Base-by-base conservation (phyloP, 2,113 vertebrate species). In the Conger conger region DNA sequence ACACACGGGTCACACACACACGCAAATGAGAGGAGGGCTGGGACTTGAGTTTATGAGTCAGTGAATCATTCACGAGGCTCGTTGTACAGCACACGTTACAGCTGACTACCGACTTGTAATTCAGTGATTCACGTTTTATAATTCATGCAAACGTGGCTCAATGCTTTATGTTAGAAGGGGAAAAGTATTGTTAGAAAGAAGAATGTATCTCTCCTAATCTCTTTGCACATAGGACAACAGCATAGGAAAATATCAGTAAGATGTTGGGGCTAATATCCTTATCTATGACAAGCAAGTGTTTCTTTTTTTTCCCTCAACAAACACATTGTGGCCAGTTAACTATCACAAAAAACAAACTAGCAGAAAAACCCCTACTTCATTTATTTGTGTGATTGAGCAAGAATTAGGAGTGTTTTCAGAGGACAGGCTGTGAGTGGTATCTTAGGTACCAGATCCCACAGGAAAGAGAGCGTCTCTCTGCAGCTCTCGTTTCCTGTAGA, bases 401-500 rank as follows among this genome's bases (percentile, higher is more conserved):
- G n/a, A 73, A 73, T 33, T 1, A 73, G n/a, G 57, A 60, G 57
- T 7, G 23, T 60, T 73, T 33, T 27, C n/a, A 73, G 27, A 33
- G 63, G 6, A 73, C 63, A 73, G 63, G 27, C 63, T 30, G 27
- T 73, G 63, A 73, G 63, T 30, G 77, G 37, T 84, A 79, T 84
- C 77, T 45, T 1, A 36, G 42, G 8, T 77, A 38, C 83, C 37
- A 57, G 35, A n/a, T 23, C 35, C 27, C 36, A 63, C 76, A 84
- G 83, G 83, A 84, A 84, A 63, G 35, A 60, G 33, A 18, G 45
- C 36, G 27, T 80, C 76, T 53, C 17, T 79, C 53, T 8, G 45
- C 45, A 18, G 35, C 45, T 84, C 33, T 68, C 23, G 63, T 35
- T 84, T 84, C 83, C 83, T 84, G 78, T 60, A 35, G 30, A 35